phyloP scores from a whole-genome alignment of 2,113 vertebrate species.

The Cyprichromis sp. region DNA sequence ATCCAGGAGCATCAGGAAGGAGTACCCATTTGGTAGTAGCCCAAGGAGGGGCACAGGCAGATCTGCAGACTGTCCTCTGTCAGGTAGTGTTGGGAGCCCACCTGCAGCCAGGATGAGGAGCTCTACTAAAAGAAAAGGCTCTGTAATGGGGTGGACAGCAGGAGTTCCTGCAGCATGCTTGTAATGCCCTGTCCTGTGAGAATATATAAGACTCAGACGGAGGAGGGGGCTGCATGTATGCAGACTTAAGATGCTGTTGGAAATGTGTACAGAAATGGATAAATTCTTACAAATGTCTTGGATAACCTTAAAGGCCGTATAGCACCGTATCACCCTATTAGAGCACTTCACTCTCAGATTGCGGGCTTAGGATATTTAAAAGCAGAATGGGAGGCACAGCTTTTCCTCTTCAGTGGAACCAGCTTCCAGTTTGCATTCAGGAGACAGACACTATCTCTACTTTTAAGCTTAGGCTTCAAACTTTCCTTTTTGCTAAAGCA shows the following conservation, averaged over 20 bases:
- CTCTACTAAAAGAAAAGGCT: slow-evolving; percentile 84
- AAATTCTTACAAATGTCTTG: not conserved
- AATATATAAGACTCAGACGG: slow-evolving; percentile 74
- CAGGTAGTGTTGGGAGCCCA: slow-evolving; percentile 55
- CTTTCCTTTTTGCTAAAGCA: rapidly evolving
- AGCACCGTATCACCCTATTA: not conserved
- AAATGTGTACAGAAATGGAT: not conserved
- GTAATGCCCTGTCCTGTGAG: slow-evolving; percentile 71
- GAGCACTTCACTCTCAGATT: not conserved
- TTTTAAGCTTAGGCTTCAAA: not conserved
- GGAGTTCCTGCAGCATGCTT: slow-evolving; percentile 67
- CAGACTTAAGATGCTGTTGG: not conserved
- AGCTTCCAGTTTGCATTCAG: not conserved
- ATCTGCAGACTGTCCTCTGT: slow-evolving; percentile 14
- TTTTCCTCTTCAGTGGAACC: rapidly evolving
- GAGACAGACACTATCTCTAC: not conserved
- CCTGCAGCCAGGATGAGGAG: slow-evolving; percentile 58
- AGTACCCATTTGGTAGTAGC: slow-evolving; percentile 71
- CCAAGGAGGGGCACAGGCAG: slow-evolving; percentile 51
- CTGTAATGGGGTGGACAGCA: slow-evolving; percentile 79
- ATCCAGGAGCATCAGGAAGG: slow-evolving; percentile 11
- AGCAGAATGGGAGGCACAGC: not conserved
- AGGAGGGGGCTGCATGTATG: slow-evolving; percentile 86
- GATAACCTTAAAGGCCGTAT: not conserved
- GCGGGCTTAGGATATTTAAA: not conserved